A percentile compares a stretch with the other conserved stretches of the same genome.
phyloP scores from a whole-genome alignment of 2,888 invertebrate species.

The Lasius fuliginosus region DNA sequence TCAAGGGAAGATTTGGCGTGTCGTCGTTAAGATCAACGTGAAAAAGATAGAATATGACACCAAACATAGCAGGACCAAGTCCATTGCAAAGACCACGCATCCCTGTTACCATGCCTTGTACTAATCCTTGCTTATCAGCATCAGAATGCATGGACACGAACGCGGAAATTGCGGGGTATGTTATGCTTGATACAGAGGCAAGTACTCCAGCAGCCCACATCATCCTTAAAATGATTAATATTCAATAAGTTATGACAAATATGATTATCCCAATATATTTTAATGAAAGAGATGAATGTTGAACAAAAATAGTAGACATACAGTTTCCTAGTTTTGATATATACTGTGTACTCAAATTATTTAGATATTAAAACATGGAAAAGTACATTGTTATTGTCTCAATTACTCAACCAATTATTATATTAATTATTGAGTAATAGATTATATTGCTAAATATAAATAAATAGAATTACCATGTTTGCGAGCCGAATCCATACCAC shows the following conservation, averaged over 20 bases:
- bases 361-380: background rate
- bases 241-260: slow-evolving; percentile 22
- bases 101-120: slow-evolving; percentile 99
- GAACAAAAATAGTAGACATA: background rate
- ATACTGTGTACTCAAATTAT: background rate
- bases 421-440: slow-evolving; percentile 2
- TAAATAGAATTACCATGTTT: slow-evolving; percentile 91
- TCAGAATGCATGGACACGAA: slow-evolving; percentile 99
- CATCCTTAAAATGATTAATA: slow-evolving; percentile 89
- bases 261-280: background rate
- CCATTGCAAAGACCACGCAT: slow-evolving; percentile 99
- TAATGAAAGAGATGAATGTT: background rate
- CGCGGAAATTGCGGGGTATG: slow-evolving; percentile 99
- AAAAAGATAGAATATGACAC: slow-evolving; percentile 99
- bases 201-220: slow-evolving; percentile 99
- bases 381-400: slow-evolving; percentile 16
- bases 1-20: slow-evolving; percentile 79
- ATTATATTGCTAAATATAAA: slow-evolving; percentile 2
- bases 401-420: background rate
- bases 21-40: slow-evolving; percentile 98
- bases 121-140: slow-evolving; percentile 98
- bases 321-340: background rate
- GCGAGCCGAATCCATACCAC: slow-evolving; percentile 99
- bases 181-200: slow-evolving; percentile 98
- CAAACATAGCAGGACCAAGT: slow-evolving; percentile 99